These are phyloP conservation scores for Liparis tanakae DNA, from an alignment of 2,797 vertebrate genomes.

Conservation along the genomic window DNA sequence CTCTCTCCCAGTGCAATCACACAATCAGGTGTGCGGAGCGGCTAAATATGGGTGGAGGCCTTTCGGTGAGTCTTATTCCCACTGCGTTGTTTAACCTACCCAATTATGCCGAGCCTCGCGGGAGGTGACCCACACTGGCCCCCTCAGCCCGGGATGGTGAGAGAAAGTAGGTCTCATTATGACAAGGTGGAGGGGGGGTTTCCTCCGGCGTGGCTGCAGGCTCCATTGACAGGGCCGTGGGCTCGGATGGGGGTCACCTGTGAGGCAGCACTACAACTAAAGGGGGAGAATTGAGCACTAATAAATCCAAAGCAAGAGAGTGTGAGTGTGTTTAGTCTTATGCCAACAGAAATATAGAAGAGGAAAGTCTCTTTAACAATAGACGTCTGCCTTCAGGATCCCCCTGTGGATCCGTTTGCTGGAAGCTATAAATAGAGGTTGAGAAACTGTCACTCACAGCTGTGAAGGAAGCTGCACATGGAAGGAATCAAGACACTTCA, in stretches of 20 bases:
- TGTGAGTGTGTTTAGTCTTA: not conserved
- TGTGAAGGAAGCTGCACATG: not conserved
- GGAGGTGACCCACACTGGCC: constrained; percentile 68
- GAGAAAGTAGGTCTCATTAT: constrained; percentile 81
- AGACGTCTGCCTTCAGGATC: not conserved
- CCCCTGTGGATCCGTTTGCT: not conserved
- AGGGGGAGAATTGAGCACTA: not conserved
- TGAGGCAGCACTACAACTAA: not conserved
- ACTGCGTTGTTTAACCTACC: constrained; percentile 74
- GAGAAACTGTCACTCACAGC: not conserved
- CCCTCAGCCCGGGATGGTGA: constrained; percentile 57
- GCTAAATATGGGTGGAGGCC: constrained; percentile 72
- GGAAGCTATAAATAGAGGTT: not conserved
- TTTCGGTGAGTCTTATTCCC: constrained; percentile 63
- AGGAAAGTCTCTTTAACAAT: not conserved
- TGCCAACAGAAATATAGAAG: not conserved
- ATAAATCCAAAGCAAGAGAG: not conserved
- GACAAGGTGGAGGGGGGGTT: constrained; percentile 54
- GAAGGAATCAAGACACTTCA: not conserved
- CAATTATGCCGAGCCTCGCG: constrained; percentile 79
- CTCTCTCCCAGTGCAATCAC: constrained; percentile 67
- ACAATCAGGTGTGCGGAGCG: constrained; percentile 50
- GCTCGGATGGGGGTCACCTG: constrained; percentile 17
- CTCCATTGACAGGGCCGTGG: constrained; percentile 21
- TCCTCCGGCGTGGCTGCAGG: constrained; percentile 33